phyloP scores from a whole-genome alignment of 1,140 invertebrate species.

The Diuraphis noxia region DNA sequence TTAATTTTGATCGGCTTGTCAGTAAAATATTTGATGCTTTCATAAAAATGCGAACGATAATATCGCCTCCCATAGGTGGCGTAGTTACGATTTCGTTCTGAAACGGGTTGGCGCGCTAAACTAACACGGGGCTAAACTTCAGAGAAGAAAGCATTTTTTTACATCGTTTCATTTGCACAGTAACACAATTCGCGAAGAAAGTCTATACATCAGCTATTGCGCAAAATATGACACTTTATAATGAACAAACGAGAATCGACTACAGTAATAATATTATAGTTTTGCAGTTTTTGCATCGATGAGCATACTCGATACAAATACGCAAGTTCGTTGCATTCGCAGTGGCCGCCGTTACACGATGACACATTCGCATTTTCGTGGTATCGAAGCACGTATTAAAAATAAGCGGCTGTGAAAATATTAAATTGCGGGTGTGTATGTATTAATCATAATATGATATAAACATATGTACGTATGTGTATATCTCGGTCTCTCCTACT shows the following conservation, averaged over 20 bases:
- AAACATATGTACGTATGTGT: neutral
- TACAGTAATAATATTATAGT: neutral
- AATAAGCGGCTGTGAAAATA: conserved; percentile 22
- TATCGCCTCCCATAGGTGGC: too few species aligned
- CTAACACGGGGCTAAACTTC: too few species aligned
- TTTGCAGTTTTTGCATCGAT: too few species aligned
- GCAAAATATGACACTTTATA: neutral
- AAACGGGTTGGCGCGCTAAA: too few species aligned
- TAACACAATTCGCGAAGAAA: neutral
- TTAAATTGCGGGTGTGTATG: neutral
- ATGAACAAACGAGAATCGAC: too few species aligned
- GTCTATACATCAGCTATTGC: too few species aligned
- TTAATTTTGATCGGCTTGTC: too few species aligned
- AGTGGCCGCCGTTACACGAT: neutral
- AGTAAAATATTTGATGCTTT: too few species aligned
- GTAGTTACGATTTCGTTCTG: too few species aligned
- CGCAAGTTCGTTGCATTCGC: neutral
- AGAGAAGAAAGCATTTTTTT: too few species aligned
- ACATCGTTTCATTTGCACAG: neutral
- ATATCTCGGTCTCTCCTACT: neutral
- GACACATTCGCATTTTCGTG: neutral
- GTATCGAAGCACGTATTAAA: neutral
- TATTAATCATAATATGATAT: too few species aligned
- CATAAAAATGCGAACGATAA: too few species aligned
- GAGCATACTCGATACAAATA: neutral